phyloP scores from a whole-genome alignment of 1,140 invertebrate genomes.

The Bombus ignitus region DNA sequence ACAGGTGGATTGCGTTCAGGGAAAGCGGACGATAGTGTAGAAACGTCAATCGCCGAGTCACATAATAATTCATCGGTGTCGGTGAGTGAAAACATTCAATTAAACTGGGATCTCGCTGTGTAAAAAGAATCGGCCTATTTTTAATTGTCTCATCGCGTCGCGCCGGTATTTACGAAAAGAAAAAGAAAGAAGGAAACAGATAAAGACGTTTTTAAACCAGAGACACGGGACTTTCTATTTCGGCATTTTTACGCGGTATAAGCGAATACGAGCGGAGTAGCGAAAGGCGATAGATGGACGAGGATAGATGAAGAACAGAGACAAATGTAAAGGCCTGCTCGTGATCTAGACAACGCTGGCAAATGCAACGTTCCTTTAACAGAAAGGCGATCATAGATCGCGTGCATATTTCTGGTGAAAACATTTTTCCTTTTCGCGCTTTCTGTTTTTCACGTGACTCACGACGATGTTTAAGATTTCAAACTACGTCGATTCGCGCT shows the following conservation, averaged over 20 bases:
- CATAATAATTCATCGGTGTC: constrained; percentile 33
- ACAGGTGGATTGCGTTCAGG: constrained; percentile 67
- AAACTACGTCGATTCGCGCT: constrained; percentile 38
- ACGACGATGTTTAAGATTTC: neutral
- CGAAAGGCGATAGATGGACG: constrained; percentile 39
- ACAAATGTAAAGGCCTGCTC: constrained; percentile 45
- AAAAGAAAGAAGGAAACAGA: constrained; percentile 3
- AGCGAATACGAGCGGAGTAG: constrained; percentile 21
- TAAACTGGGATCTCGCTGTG: neutral
- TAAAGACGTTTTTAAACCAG: constrained; percentile 10
- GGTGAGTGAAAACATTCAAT: constrained; percentile 46
- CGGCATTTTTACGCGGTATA: constrained; percentile 60
- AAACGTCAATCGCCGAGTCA: constrained; percentile 58
- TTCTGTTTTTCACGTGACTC: constrained; percentile 25
- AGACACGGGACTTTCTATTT: constrained; percentile 60
- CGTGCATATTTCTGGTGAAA: constrained; percentile 18
- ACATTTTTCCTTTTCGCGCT: constrained; percentile 25
- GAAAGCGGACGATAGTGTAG: constrained; percentile 57
- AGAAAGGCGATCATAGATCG: constrained; percentile 16
- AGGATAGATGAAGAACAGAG: constrained; percentile 10
- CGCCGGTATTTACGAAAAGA: neutral
- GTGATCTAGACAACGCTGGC: constrained; percentile 21
- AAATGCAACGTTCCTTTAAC: constrained; percentile 24
- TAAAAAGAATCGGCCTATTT: neutral
- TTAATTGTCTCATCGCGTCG: neutral